Evolutionary conservation across 2,113 vertebrate species (phyloP).

Genomic region (Oceanites oceanicus): DNA sequence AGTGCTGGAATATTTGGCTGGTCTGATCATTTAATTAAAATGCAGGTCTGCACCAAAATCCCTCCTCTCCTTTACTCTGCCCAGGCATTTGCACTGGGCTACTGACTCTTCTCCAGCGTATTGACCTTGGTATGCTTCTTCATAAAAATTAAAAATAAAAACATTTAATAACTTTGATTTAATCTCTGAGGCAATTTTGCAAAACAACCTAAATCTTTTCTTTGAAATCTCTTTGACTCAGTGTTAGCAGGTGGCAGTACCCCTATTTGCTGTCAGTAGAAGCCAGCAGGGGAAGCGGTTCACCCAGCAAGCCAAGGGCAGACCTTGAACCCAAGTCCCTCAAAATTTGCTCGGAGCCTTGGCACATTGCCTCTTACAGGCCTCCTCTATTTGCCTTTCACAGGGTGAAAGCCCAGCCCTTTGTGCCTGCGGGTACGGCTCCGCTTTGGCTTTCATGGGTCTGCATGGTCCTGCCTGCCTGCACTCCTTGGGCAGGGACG

Average conservation of each 20-base stretch:
- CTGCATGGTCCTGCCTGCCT: neutral
- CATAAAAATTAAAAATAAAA: neutral
- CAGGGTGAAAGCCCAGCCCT: neutral
- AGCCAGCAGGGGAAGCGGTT: neutral
- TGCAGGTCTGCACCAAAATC: neutral
- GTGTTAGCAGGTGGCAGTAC: rapidly evolving
- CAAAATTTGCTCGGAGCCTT: neutral
- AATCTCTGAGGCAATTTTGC: neutral
- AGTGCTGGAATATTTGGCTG: neutral
- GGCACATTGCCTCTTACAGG: neutral
- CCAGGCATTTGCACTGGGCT: neutral
- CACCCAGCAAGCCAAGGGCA: neutral
- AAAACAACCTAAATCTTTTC: neutral
- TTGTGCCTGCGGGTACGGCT: rapidly evolving
- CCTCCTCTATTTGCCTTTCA: conserved; percentile 21
- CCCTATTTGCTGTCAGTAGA: neutral
- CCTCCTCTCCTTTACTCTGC: neutral
- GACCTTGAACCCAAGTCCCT: neutral
- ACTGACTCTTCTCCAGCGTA: neutral
- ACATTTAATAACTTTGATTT: neutral
- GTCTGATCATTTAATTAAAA: neutral
- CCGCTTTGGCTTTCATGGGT: neutral
- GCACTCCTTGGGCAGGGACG: neutral
- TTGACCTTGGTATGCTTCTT: neutral
- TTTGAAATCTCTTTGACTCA: neutral